Base-by-base conservation (phyloP, 2,797 vertebrate genomes). In the Adrianichthys oophorus region DNA sequence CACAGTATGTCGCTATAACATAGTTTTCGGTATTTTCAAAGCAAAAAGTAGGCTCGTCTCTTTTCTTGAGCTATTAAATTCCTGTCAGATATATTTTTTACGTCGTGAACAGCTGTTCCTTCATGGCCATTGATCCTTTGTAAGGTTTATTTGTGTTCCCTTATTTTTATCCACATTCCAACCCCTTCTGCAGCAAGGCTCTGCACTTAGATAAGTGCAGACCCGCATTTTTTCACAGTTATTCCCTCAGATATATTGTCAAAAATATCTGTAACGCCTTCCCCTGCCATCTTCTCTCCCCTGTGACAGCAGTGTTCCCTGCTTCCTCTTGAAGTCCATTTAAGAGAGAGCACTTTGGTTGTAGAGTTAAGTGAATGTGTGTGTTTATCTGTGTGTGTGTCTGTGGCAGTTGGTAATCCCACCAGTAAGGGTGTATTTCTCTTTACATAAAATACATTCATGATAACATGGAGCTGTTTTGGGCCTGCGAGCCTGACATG, bases 341-440 rank as follows among this genome's bases (percentile, higher is more conserved):
- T 87, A 88, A 88, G 86, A 90, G 87, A 92, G 90, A 93, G 92
- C 91, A 93, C 92, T 93, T 93, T 93, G 92, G 92, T 93, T 90
- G 87, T 89, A 78, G 84, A 89, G 74, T 79, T 86, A 83, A 88
- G 77, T 82, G 79, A 73, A 16, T 70, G 17, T 80, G 10, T 65
- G 48, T 76, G 65, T 68, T 21, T 21, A 45, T 73, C 40, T 64
- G 18, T 45, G 19, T 45, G 19, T 67, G 61, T 52, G 52, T 64
- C 26, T 54, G 29, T 59, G 81, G 74, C 76, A 75, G 82, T 87
- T 78, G 74, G 71, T 79, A 80, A 82, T 70, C 14, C 42, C 83
- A 73, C 71, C 57, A 78, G 71, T 66, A 21, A 60, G 52, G 79
- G 65, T 80, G 67, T 74, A 41, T 41, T 75, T 80, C 29, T 41